Percentiles rank a stretch among this genome's conserved stretches.
Evolutionary conservation across 1,140 invertebrate species (phyloP).

Genomic region (Calycopis cecrops): DNA sequence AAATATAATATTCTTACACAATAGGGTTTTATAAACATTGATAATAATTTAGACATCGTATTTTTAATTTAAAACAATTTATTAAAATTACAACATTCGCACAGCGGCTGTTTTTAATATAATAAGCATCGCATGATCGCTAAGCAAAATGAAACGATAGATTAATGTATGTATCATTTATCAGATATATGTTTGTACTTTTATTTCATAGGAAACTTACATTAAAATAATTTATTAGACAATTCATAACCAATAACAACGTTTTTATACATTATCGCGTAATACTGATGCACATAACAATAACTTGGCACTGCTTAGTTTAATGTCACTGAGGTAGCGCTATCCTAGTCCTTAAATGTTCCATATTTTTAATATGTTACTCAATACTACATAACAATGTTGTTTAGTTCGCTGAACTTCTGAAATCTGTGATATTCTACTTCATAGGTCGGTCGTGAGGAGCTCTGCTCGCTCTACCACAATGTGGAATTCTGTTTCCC

Average conservation of each 20-base stretch:
- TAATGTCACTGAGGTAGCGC: constrained; percentile 41
- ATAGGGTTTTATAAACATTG: background rate
- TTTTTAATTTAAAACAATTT: background rate
- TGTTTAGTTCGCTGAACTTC: too few relatives aligned
- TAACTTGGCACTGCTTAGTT: constrained; percentile 43
- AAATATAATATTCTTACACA: too few relatives aligned
- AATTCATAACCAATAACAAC: constrained; percentile 10
- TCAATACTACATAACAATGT: background rate
- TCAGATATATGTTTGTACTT: background rate
- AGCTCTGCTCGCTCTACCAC: constrained; percentile 88
- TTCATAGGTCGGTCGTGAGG: constrained; percentile 84
- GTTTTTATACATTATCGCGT: constrained; percentile 21
- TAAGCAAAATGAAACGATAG: background rate
- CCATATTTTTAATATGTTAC: background rate
- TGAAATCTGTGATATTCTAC: background rate
- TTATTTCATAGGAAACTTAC: background rate
- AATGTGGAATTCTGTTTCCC: constrained; percentile 89
- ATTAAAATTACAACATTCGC: constrained; percentile 6
- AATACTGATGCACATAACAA: constrained; percentile 43
- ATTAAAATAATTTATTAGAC: constrained; percentile 6
- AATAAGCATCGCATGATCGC: background rate
- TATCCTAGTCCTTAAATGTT: constrained; percentile 21
- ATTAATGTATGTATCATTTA: background rate
- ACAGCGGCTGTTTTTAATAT: background rate
- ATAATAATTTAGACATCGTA: background rate